Evolutionary conservation across 2,113 vertebrate species (phyloP).

Genomic region (Australoheros scitulus): DNA sequence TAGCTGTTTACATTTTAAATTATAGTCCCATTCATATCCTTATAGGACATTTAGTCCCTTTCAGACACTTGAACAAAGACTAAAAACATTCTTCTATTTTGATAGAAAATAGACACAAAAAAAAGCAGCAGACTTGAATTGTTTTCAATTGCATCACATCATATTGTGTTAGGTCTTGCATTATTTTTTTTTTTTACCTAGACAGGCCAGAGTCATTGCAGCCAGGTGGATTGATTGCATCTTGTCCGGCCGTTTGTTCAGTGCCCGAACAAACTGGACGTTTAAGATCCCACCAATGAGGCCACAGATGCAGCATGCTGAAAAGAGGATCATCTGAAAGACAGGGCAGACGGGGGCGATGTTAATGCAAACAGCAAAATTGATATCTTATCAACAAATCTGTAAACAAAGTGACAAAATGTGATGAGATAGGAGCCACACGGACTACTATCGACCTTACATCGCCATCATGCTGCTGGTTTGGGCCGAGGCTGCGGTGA

Average conservation of each 20-base stretch:
- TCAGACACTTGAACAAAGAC: not conserved
- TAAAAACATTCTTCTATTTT: not conserved
- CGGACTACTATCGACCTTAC: slow-evolving; percentile 14
- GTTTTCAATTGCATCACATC: not conserved
- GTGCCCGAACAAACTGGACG: slow-evolving; percentile 96
- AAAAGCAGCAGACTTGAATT: not conserved
- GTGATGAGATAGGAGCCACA: slow-evolving; percentile 31
- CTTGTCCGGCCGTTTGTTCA: slow-evolving; percentile 87
- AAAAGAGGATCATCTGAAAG: slow-evolving; percentile 96
- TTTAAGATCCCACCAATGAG: slow-evolving; percentile 98
- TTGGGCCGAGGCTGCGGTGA: not conserved
- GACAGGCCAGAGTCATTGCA: slow-evolving; percentile 94
- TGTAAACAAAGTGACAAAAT: slow-evolving; percentile 48
- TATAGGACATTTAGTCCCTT: not conserved
- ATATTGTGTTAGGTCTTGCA: not conserved
- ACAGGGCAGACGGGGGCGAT: not conserved
- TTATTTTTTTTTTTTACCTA: slow-evolving; percentile 72
- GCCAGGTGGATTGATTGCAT: slow-evolving; percentile 90
- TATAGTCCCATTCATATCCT: not conserved
- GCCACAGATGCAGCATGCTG: slow-evolving; percentile 98
- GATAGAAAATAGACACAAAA: not conserved
- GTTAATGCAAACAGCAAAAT: slow-evolving; percentile 1
- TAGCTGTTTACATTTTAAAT: not conserved
- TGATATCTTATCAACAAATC: slow-evolving; percentile 23
- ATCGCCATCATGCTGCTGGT: slow-evolving; percentile 22